Evolutionary conservation across 2,113 vertebrate genomes (phyloP).

Genomic region (Rhadina sibilatrix): DNA sequence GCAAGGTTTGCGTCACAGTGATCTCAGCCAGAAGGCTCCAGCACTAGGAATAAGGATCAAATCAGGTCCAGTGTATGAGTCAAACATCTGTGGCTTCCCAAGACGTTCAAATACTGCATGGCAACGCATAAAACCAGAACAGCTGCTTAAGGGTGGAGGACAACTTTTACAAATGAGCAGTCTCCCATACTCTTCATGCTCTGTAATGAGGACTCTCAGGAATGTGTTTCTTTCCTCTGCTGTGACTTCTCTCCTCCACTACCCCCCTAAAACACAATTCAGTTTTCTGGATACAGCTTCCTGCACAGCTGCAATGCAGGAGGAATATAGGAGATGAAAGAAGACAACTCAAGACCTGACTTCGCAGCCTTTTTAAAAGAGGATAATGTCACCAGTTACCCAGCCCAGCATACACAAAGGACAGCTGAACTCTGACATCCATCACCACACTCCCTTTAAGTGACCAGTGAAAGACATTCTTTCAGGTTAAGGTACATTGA

Average conservation of each 20-base stretch:
- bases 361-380: background rate
- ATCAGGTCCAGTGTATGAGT: background rate
- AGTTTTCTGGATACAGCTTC: background rate
- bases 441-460: background rate
- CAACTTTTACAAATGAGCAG: background rate
- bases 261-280: background rate
- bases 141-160: slow-evolving; percentile 38
- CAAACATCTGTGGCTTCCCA: background rate
- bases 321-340: background rate
- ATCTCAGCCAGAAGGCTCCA: background rate
- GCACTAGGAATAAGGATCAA: background rate
- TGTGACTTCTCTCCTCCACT: background rate
- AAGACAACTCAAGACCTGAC: background rate
- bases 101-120: background rate
- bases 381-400: background rate
- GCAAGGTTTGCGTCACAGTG: background rate
- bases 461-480: background rate
- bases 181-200: background rate
- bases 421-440: background rate
- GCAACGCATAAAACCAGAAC: background rate
- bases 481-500: background rate
- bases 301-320: background rate
- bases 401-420: accelerated
- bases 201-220: background rate
- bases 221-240: background rate